A percentile compares a stretch with the other conserved stretches of the same genome.
phyloP scores from a whole-genome alignment of 2,113 vertebrate species.

The Strix uralensis region DNA sequence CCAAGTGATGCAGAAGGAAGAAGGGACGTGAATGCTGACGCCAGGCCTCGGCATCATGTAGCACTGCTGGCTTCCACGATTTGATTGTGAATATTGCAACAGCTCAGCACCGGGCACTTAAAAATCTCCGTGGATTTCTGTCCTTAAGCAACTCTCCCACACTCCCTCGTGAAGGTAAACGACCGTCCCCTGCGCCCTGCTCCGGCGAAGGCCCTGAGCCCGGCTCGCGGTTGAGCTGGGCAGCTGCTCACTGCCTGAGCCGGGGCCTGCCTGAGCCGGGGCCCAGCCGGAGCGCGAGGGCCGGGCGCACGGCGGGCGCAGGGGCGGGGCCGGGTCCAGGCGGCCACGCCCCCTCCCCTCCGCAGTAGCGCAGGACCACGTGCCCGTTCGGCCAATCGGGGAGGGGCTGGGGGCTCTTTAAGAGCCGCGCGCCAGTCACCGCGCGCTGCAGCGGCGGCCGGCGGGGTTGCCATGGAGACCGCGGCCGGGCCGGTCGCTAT shows the following conservation, averaged over 20 bases:
- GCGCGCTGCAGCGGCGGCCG: slow-evolving; percentile 39
- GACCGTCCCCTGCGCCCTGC: fast-evolving
- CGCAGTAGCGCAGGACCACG: background rate
- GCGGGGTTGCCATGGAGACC: slow-evolving; percentile 91
- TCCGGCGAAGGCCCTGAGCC: fast-evolving
- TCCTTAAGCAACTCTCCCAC: background rate
- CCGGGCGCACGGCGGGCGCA: too few relatives aligned
- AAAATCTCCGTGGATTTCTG: background rate
- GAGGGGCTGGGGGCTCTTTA: slow-evolving; percentile 47
- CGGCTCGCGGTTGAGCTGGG: background rate
- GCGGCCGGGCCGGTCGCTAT: slow-evolving; percentile 82
- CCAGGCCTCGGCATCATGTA: background rate
- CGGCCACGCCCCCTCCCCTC: background rate
- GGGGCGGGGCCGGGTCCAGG: too few relatives aligned
- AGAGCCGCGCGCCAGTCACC: slow-evolving; percentile 61
- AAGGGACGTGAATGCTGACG: fast-evolving
- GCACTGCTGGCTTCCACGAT: background rate
- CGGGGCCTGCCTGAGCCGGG: too few relatives aligned
- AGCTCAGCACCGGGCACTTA: background rate
- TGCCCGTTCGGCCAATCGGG: slow-evolving; percentile 71
- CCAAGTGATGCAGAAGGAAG: background rate
- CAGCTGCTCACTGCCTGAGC: background rate
- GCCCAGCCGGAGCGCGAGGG: too few relatives aligned
- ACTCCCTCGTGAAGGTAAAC: background rate
- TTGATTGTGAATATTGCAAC: background rate